These are phyloP conservation scores for Aspiorhynchus laticeps DNA, from an alignment of 2,113 vertebrate genomes.

Conservation along the genomic window DNA sequence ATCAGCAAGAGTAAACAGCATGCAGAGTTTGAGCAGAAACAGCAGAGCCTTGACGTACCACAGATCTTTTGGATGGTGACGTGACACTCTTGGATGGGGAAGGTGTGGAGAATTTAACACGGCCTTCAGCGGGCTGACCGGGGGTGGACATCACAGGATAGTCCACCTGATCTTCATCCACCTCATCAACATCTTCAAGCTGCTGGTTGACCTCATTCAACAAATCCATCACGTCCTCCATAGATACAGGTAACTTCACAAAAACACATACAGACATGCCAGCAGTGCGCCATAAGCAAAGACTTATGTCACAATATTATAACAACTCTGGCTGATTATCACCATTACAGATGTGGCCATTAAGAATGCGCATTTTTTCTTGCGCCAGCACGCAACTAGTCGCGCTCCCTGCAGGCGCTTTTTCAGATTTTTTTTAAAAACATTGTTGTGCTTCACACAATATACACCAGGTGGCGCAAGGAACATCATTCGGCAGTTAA, in stretches of 20 bases:
- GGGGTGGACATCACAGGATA: slow-evolving; percentile 73
- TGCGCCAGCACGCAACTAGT: background rate
- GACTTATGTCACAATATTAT: too few species aligned
- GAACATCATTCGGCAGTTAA: too few species aligned
- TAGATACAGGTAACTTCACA: slow-evolving; percentile 84
- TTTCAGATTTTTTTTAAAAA: too few species aligned
- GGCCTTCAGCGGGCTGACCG: slow-evolving; percentile 71
- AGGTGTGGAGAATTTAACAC: slow-evolving; percentile 82
- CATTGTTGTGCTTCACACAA: too few species aligned
- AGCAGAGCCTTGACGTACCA: slow-evolving; percentile 72
- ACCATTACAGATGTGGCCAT: background rate
- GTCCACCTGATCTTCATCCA: slow-evolving; percentile 63
- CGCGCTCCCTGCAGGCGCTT: too few species aligned
- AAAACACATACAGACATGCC: background rate
- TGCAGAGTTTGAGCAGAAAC: background rate
- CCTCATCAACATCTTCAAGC: slow-evolving; percentile 81
- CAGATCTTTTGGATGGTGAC: slow-evolving; percentile 86
- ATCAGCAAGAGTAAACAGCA: background rate
- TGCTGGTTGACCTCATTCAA: slow-evolving; percentile 89
- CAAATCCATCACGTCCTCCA: slow-evolving; percentile 90
- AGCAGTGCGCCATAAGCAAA: too few species aligned
- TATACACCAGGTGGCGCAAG: too few species aligned
- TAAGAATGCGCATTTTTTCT: background rate
- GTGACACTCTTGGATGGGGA: slow-evolving; percentile 84
- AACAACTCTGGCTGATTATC: background rate